Evolutionary conservation across 1,140 invertebrate species (phyloP), one percentile per base, ranked within the genome.

Genomic region (Acyrthosiphon pisum): DNA sequence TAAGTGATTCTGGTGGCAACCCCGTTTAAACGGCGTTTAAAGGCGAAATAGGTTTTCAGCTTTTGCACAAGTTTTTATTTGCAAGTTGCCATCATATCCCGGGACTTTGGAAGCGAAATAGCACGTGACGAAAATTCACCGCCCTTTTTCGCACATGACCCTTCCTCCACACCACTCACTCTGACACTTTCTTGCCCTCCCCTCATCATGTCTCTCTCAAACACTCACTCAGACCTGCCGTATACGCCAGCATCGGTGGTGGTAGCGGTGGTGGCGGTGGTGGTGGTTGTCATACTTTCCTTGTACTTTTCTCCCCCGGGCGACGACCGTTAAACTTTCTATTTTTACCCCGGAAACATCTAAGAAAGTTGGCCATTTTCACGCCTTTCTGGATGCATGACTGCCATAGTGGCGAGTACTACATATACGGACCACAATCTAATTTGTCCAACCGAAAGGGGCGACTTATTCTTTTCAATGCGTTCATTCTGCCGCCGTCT

Each of bases 61-160:
- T 90, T 90, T 91, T 68, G 60, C 60, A 46, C 90, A 30, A 91
- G 90, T 76, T 76, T 76, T 76, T 76, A 91, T 91, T 91, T 41
- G 60, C 90, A 68, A 91, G 53, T 91, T 91, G 90, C 90, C 90
- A 68, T 91, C 90, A 41, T 91, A 44, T 91, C 68, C 68, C 60
- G 60, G 44, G 68, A 91, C 68, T 81, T 41, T 26, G n/a, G 37
- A 48, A 90, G 89, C 89, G 89, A 90, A 91, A 81, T 76, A 76
- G 90, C 68, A 92, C 91, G 91, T 92, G 91, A 92, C 76, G 81
- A 92, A 84, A 92, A 84, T 84, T 92, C 76, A 30, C 81, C 91
- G 7, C 46, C 46, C n/a, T 50, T 84, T 76, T 46, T 81, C 90
- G 37, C n/a, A 91, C 90, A 76, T 37, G 89, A 50, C 68, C 37